Evolutionary conservation across 2,113 vertebrate genomes (phyloP), one percentile per base, ranked within the genome.

Genomic region (Pseudorasbora parva): DNA sequence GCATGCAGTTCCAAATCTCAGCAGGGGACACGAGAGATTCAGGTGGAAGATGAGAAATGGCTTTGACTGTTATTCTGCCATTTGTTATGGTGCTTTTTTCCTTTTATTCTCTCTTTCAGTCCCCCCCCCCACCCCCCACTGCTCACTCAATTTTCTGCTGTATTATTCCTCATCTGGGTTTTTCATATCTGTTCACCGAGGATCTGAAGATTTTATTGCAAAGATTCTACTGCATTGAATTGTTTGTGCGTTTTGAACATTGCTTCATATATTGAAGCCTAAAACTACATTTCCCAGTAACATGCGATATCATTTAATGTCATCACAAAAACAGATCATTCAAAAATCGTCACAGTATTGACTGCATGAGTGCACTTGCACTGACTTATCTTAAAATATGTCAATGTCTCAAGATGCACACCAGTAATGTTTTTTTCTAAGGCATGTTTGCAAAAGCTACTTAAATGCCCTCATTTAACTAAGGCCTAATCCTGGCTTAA

Each of bases 161-260:
- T 41, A n/a, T 77, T 59, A 56, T 57, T 74, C 45, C 72, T 74
- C 45, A 15, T 47, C 15, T 74, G 47, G 54, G 49, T 37, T 41
- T 77, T 37, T 77, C 47, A 77, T 41, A 57, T 56, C 33, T 77
- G 51, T n/a, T 59, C 51, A 33, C 17, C 41, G 54, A 4, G 19
- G 30, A 57, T 59, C 30, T 56, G 30, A 76, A 37, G 74, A 1
- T n/a, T 45, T 71, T 9, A 72, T 76, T 57, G 51, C 25, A 54
- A 41, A 77, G 6, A 77, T 59, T 33, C 54, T 77, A 54, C 51
- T 56, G 54, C 19, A 77, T 41, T 41, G 51, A 59, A 21, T 59
- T 77, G 27, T 56, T 56, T 77, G 17, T 17, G 0, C 57, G 27
- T 77, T 77, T 77, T 37, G 21, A 57, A 41, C 51, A 41, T 59